Evolutionary conservation across 2,113 vertebrate species (phyloP).

Genomic region (Psephotus haematonotus): DNA sequence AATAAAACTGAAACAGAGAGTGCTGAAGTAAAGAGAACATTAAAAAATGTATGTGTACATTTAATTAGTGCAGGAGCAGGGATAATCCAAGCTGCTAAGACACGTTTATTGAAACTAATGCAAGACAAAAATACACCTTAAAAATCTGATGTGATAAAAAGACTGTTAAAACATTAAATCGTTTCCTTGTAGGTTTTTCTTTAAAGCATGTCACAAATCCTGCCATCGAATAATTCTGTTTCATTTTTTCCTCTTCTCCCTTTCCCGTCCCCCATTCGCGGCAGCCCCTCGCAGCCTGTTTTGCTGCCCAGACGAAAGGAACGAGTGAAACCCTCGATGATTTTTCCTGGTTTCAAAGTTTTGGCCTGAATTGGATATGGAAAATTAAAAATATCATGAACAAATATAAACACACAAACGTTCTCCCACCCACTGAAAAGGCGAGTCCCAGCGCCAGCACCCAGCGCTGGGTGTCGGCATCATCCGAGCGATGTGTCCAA

Average conservation of each 20-base stretch:
- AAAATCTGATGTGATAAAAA: conserved; percentile 59
- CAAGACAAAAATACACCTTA: conserved; percentile 48
- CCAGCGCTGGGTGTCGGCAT: rapidly evolving
- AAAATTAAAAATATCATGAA: not conserved
- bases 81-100: conserved; percentile 31
- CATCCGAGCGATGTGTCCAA: not conserved
- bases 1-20: conserved; percentile 50
- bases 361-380: not conserved
- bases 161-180: conserved; percentile 40
- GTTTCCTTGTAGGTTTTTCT: not conserved
- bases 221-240: not conserved
- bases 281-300: not conserved
- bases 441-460: not conserved
- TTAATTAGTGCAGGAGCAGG: conserved; percentile 63
- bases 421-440: not conserved
- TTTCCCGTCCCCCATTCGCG: not conserved
- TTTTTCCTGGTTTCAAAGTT: not conserved
- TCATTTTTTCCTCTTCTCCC: not conserved
- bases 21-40: conserved; percentile 37
- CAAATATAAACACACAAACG: not conserved
- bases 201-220: not conserved
- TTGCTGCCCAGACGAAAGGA: not conserved
- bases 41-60: conserved; percentile 64
- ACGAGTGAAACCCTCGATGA: not conserved
- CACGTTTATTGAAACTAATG: conserved; percentile 50